Base-by-base conservation (phyloP, 2,888 invertebrate species). In the Drosophila sordidula region DNA sequence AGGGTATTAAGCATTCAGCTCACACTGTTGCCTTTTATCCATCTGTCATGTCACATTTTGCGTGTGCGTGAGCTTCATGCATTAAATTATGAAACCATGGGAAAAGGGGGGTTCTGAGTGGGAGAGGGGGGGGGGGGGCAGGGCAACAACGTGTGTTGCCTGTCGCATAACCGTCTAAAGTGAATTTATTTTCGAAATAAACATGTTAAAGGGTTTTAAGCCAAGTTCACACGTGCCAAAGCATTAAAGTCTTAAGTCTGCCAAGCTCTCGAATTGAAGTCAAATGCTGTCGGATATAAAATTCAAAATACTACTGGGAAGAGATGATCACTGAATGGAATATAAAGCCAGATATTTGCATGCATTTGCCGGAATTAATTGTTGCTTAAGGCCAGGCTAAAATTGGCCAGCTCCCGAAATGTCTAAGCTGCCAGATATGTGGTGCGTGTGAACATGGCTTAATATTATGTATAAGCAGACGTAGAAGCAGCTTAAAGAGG, bases 61-160 rank as follows among this genome's bases (percentile, higher is more conserved):
- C 50, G 51, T 70, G 66, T 82, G 76, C 80, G 78, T 80, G 78
- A 64, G 73, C 46, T 66, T 76, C 61, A 62, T 82, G 86, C 79
- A 85, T 83, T 85, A 82, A 85, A 83, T 85, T 85, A 82, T 68
- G 64, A 74, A 71, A 66, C 34, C 32, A 29, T 32, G 32, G 16
- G 22, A 14, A 22, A 16, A 26, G 47, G 34, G 38, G 8, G 45
- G 47, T 11, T 38, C 8, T 5, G 39, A 18, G 26, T 16, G 2
- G 51, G 26, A 14, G 8, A 2, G 4, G 5, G 34, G 12, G 6
- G 34, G 41, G 16, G 6, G 22, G n/a, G 34, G 12, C 46, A 26
- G 18, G 46, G 26, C 14, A 47, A 26, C 59, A 36, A 12, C 12
- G 25, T 59, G 62, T 66, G 66, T 47, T 54, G 50, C 39, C 75